Evolutionary conservation across 2,113 vertebrate genomes (phyloP).

Genomic region (Stomatorhinus ivindoensis): DNA sequence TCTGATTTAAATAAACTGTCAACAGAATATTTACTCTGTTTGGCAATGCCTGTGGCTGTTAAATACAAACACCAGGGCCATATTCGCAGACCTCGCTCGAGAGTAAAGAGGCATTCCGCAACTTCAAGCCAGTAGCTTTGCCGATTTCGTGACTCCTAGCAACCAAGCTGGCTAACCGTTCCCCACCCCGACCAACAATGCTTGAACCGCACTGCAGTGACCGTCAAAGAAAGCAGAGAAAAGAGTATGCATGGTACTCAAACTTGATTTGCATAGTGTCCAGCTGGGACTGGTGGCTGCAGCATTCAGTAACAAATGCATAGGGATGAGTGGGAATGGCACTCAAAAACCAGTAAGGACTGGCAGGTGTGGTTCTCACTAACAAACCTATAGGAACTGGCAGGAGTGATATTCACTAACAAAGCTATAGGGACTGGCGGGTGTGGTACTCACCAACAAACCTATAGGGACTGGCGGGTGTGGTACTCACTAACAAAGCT

Average conservation of each 20-base stretch:
- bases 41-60: constrained; percentile 46
- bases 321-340: not conserved
- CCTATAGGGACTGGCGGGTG: too few relatives aligned
- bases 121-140: constrained; percentile 38
- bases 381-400: constrained; percentile 67
- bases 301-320: not conserved
- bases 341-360: not conserved
- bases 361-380: constrained; percentile 64
- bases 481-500: too few relatives aligned
- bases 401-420: not conserved
- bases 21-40: constrained; percentile 42
- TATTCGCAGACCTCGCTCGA: constrained; percentile 36
- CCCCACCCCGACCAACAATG: not conserved
- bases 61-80: constrained; percentile 38
- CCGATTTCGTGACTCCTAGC: constrained; percentile 32
- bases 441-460: not conserved
- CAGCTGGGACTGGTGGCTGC: not conserved
- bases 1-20: constrained; percentile 48
- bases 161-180: constrained; percentile 15
- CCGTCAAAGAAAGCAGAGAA: not conserved
- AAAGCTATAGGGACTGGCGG: not conserved
- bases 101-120: constrained; percentile 32
- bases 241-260: not conserved
- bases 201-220: not conserved
- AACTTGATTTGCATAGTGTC: not conserved